Conservation (phyloP, 2,113 vertebrate species). For the Solenodon paradoxus region DNA sequence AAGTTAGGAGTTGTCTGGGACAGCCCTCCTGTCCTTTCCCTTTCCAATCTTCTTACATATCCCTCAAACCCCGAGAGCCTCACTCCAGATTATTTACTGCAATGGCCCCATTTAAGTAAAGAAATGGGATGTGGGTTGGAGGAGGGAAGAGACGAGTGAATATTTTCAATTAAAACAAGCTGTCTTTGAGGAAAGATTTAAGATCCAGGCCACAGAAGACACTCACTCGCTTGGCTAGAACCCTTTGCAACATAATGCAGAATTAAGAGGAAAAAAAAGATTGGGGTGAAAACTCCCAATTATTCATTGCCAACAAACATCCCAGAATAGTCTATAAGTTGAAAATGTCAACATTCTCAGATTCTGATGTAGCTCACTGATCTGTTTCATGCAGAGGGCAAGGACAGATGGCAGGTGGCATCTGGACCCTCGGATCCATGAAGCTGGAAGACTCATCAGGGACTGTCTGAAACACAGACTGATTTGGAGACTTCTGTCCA, state of each 20-base stretch:
- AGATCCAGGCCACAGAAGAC: constrained; percentile 68
- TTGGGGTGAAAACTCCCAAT: background rate
- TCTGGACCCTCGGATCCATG: background rate
- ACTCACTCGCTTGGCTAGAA: constrained; percentile 73
- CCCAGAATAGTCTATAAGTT: background rate
- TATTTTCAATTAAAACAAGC: constrained; percentile 84
- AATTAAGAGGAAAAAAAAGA: constrained; percentile 1
- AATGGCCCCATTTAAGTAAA: constrained; percentile 70
- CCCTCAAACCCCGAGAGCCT: constrained; percentile 74
- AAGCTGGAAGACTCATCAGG: background rate
- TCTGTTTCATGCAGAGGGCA: background rate
- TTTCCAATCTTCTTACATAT: constrained; percentile 67
- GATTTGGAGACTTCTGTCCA: background rate
- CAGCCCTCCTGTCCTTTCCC: background rate
- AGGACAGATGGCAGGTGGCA: background rate
- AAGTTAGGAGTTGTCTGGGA: background rate
- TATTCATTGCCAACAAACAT: background rate
- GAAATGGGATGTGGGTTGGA: constrained; percentile 43
- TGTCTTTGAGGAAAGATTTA: constrained; percentile 82
- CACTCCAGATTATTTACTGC: constrained; percentile 79
- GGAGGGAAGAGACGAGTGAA: constrained; percentile 72
- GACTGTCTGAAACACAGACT: background rate
- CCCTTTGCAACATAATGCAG: constrained; percentile 44
- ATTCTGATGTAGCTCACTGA: background rate
- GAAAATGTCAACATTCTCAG: background rate